A percentile compares a stretch with the other conserved stretches of the same genome.
Evolutionary conservation across 2,888 invertebrate species (phyloP).

Genomic region (Acanthosepion lycidas): DNA sequence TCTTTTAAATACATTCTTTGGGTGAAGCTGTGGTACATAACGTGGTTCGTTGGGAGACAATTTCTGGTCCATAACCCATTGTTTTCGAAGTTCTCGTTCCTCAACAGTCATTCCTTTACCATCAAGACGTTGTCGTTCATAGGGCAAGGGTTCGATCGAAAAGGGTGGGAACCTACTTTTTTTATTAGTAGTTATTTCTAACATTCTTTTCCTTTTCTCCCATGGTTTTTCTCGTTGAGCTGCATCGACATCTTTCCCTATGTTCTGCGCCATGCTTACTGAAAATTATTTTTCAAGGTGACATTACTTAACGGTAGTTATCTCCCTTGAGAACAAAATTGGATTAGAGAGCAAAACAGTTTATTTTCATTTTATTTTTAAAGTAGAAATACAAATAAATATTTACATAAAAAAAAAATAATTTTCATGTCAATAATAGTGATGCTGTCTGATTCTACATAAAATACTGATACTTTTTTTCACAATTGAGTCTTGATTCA

Average conservation of each 20-base stretch:
- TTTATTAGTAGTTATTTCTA: constrained; percentile 54
- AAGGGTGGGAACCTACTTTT: constrained; percentile 71
- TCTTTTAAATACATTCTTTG: constrained; percentile 65
- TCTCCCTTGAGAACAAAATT: not conserved
- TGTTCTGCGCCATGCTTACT: constrained; percentile 52
- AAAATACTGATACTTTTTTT: too few species aligned
- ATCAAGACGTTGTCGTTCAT: constrained; percentile 65
- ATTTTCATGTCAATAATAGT: too few species aligned
- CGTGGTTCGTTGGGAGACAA: constrained; percentile 69
- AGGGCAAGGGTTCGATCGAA: constrained; percentile 68
- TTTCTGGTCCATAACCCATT: constrained; percentile 71
- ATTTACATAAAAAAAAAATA: too few species aligned
- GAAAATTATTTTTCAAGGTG: constrained; percentile 44
- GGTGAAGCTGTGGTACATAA: constrained; percentile 62
- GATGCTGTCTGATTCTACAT: too few species aligned
- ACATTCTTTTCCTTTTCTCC: constrained; percentile 58
- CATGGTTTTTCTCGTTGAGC: constrained; percentile 61
- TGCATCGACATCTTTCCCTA: constrained; percentile 43
- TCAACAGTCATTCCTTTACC: constrained; percentile 68
- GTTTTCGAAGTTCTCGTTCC: constrained; percentile 68
- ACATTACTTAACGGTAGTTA: not conserved
- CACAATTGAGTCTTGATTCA: too few species aligned
- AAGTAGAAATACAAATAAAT: too few species aligned
- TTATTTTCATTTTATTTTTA: too few species aligned
- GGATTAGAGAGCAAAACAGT: too few species aligned